Conservation (phyloP, 2,797 vertebrate genomes). For the Buceros bicornis region DNA sequence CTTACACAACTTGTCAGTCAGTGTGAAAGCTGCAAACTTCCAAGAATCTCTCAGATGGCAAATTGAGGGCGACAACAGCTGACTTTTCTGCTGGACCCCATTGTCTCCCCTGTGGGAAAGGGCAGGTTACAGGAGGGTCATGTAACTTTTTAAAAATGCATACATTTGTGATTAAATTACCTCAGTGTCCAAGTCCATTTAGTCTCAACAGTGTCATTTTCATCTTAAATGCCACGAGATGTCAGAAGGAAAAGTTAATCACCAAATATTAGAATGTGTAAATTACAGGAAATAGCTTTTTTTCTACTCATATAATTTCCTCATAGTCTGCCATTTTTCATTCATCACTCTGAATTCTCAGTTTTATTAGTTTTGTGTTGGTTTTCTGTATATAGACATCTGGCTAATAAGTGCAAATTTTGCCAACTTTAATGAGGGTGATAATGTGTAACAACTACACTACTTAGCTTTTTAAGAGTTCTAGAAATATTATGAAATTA, state of each 20-base stretch:
- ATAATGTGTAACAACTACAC: neutral
- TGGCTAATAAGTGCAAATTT: neutral
- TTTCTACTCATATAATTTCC: neutral
- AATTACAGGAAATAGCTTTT: neutral
- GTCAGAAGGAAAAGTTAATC: neutral
- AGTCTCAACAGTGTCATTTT: neutral
- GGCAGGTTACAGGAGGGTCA: too few relatives aligned
- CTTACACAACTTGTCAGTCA: neutral
- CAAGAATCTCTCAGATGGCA: neutral
- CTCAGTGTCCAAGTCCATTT: neutral
- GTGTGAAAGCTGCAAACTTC: neutral
- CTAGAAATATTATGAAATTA: neutral
- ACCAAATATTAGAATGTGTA: neutral
- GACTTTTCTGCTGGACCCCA: neutral
- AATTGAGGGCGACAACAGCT: neutral
- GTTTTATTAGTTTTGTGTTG: neutral
- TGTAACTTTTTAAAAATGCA: neutral
- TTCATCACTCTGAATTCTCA: neutral
- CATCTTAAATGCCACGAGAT: neutral
- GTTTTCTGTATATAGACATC: neutral
- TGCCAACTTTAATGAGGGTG: neutral
- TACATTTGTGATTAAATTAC: neutral
- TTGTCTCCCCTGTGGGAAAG: neutral
- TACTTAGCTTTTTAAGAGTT: neutral
- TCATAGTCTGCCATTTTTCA: neutral